These are phyloP conservation scores for Drosophila pseudoananassae DNA, from an alignment of 1,140 invertebrate genomes.

Conservation along the genomic window DNA sequence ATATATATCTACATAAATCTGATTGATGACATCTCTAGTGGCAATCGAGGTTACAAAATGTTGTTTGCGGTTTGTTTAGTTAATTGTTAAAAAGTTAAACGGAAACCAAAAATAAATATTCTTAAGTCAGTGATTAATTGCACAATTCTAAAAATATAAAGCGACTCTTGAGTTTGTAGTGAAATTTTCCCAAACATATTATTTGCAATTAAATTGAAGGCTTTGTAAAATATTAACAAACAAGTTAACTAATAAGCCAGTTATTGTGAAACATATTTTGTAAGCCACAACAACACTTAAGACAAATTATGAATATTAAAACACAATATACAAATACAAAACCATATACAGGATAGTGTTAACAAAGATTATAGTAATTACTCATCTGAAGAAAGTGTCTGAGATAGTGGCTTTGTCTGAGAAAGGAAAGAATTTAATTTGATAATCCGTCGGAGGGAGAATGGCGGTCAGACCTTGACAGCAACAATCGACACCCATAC, in stretches of 20 bases:
- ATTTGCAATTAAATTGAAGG: constrained; percentile 74
- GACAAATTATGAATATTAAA: constrained; percentile 45
- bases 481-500: constrained; percentile 22
- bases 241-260: constrained; percentile 53
- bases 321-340: constrained; percentile 48
- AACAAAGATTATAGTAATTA: constrained; percentile 24
- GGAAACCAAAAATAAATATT: constrained; percentile 20
- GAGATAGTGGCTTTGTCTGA: constrained; percentile 5
- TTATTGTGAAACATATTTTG: constrained; percentile 61
- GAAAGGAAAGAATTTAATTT: constrained; percentile 5
- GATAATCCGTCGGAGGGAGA: constrained; percentile 4
- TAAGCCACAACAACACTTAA: constrained; percentile 49
- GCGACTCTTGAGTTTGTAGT: constrained; percentile 43
- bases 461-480: constrained; percentile 27
- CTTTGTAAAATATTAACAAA: constrained; percentile 60
- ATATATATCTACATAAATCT: constrained; percentile 24
- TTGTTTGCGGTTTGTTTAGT: constrained; percentile 77
- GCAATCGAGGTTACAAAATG: constrained; percentile 63
- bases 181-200: constrained; percentile 45
- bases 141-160: constrained; percentile 46
- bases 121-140: constrained; percentile 54
- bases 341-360: constrained; percentile 41
- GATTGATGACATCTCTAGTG: constrained; percentile 61
- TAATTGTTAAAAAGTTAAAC: constrained; percentile 69
- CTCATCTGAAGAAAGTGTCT: constrained; percentile 16